A percentile compares a stretch with the other conserved stretches of the same genome.
Evolutionary conservation across 2,113 vertebrate species (phyloP).

Genomic region (Fregetta grallaria): DNA sequence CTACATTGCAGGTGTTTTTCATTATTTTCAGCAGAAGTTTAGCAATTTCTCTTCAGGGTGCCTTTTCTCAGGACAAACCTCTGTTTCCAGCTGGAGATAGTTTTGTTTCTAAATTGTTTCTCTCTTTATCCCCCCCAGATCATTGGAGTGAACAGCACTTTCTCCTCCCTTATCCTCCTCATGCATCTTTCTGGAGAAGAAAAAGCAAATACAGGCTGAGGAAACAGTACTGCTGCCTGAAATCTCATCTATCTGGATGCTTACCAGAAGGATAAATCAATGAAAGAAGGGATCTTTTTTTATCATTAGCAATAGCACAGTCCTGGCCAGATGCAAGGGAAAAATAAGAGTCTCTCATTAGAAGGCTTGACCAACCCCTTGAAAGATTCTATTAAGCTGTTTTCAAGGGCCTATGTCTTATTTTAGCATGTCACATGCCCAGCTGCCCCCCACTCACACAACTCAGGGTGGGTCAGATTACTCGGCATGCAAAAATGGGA

Average conservation of each 20-base stretch:
- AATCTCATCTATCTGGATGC: neutral
- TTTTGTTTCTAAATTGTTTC: neutral
- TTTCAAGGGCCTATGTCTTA: slow-evolving; percentile 28
- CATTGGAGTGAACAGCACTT: neutral
- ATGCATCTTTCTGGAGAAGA: neutral
- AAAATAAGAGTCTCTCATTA: neutral
- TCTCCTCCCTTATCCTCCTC: neutral
- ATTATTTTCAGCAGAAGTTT: slow-evolving; percentile 37
- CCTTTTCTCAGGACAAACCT: slow-evolving; percentile 15
- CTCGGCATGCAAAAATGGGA: neutral
- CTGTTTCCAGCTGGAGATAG: slow-evolving; percentile 19
- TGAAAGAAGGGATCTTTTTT: neutral
- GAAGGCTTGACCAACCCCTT: neutral
- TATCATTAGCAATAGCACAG: neutral
- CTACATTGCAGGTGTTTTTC: neutral
- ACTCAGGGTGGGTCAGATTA: neutral
- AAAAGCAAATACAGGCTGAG: neutral
- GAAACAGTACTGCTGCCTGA: neutral
- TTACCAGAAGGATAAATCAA: neutral
- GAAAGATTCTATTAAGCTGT: slow-evolving; percentile 14
- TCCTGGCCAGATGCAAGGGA: neutral
- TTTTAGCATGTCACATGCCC: slow-evolving; percentile 11
- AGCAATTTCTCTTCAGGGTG: neutral
- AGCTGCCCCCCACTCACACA: neutral
- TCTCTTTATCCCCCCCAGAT: neutral